Conservation (phyloP, 2,113 vertebrate genomes). For the Pseudonaja textilis region DNA sequence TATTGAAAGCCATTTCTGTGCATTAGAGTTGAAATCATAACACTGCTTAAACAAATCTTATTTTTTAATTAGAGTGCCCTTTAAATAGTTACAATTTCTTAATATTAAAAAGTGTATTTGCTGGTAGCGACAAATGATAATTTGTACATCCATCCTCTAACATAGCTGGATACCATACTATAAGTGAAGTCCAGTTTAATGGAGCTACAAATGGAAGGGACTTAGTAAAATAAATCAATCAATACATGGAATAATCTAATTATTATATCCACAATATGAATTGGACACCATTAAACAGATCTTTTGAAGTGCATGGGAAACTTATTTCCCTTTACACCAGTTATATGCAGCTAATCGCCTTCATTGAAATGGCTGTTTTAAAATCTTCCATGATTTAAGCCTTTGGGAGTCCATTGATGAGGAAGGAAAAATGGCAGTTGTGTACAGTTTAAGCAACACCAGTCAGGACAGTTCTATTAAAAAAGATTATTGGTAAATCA, state of each 20-base stretch:
- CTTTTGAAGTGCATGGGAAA: not conserved
- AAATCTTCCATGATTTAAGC: not conserved
- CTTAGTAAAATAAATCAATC: not conserved
- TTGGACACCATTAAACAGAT: not conserved
- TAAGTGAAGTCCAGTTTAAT: not conserved
- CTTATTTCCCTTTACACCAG: not conserved
- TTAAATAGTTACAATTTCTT: constrained; percentile 16
- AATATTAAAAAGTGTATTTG: not conserved
- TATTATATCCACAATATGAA: not conserved
- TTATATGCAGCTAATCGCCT: not conserved
- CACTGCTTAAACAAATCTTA: not conserved
- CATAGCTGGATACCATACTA: not conserved
- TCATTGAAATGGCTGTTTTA: not conserved
- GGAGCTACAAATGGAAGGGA: not conserved
- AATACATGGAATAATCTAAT: not conserved
- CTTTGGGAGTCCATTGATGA: not conserved
- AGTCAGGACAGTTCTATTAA: not conserved
- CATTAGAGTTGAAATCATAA: constrained; percentile 22
- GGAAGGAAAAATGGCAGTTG: not conserved
- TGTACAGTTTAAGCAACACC: not conserved
- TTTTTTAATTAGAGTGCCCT: not conserved
- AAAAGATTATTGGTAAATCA: not conserved
- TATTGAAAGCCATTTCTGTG: constrained; percentile 31
- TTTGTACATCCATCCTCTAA: not conserved
- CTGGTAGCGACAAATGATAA: not conserved